These are phyloP conservation scores for Drosophila rellima DNA, from an alignment of 2,888 invertebrate genomes.

Conservation along the genomic window DNA sequence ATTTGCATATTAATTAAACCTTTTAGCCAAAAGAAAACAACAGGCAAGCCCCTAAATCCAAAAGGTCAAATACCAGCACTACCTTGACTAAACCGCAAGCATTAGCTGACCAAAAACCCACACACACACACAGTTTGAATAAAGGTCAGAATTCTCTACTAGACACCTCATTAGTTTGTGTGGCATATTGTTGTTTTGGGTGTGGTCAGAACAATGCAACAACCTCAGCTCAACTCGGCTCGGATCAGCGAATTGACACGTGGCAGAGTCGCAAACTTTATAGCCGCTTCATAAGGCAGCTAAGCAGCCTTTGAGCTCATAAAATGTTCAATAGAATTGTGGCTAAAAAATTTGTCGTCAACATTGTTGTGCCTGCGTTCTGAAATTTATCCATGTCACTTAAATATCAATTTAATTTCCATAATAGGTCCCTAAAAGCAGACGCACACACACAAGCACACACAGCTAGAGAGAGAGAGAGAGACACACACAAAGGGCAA, in stretches of 20 bases:
- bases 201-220: slow-evolving; percentile 57
- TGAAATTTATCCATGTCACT: slow-evolving; percentile 77
- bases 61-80: slow-evolving; percentile 72
- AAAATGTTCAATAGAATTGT: slow-evolving; percentile 74
- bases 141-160: slow-evolving; percentile 18
- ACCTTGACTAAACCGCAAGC: slow-evolving; percentile 24
- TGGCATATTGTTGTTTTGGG: slow-evolving; percentile 54
- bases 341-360: slow-evolving; percentile 73
- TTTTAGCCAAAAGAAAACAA: slow-evolving; percentile 50
- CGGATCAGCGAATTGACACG: slow-evolving; percentile 24
- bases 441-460: slow-evolving; percentile 18
- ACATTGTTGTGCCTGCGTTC: slow-evolving; percentile 46
- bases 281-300: slow-evolving; percentile 46
- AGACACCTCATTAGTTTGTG: slow-evolving; percentile 64
- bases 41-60: slow-evolving; percentile 59
- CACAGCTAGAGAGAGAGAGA: neutral
- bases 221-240: slow-evolving; percentile 22
- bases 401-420: slow-evolving; percentile 83
- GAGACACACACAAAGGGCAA: slow-evolving; percentile 33
- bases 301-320: slow-evolving; percentile 68
- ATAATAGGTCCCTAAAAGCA: slow-evolving; percentile 70
- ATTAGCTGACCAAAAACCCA: slow-evolving; percentile 56
- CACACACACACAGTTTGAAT: slow-evolving; percentile 18
- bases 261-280: slow-evolving; percentile 45
- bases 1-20: slow-evolving; percentile 81